phyloP scores from a whole-genome alignment of 2,888 invertebrate species.

The Drosophila macrothrix region DNA sequence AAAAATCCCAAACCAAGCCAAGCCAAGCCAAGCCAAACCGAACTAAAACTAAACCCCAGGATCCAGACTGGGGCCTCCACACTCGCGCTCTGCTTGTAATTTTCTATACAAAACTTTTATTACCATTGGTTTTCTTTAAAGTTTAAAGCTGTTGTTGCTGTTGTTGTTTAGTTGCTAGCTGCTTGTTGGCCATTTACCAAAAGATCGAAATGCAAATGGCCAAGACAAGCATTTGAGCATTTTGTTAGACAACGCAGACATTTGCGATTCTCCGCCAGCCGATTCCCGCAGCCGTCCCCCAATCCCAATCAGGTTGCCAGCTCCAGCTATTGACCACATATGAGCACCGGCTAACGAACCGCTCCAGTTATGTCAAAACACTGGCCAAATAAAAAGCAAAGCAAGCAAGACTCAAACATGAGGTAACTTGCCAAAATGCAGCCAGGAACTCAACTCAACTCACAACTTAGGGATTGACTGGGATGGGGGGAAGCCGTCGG shows the following conservation, averaged over 20 bases:
- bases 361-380: constrained; percentile 80
- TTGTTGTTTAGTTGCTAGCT: constrained; percentile 21
- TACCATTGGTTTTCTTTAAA: constrained; percentile 60
- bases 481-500: constrained; percentile 15
- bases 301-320: constrained; percentile 69
- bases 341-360: constrained; percentile 38
- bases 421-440: constrained; percentile 57
- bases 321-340: constrained; percentile 39
- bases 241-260: constrained; percentile 70
- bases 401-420: constrained; percentile 48
- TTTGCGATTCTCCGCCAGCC: constrained; percentile 16
- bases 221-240: constrained; percentile 76
- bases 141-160: constrained; percentile 21
- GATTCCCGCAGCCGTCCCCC: constrained; percentile 27
- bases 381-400: constrained; percentile 40
- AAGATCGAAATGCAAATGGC: constrained; percentile 81
- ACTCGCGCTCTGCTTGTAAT: constrained; percentile 61
- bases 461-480: background rate
- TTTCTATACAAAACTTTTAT: constrained; percentile 75
- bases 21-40: constrained; percentile 17
- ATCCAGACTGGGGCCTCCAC: constrained; percentile 36
- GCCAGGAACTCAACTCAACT: constrained; percentile 30
- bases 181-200: constrained; percentile 67
- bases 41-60: constrained; percentile 12
- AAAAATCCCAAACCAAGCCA: constrained; percentile 20